Evolutionary conservation across 2,113 vertebrate genomes (phyloP), one percentile per base, ranked within the genome.

Genomic region (Tachycineta bicolor): DNA sequence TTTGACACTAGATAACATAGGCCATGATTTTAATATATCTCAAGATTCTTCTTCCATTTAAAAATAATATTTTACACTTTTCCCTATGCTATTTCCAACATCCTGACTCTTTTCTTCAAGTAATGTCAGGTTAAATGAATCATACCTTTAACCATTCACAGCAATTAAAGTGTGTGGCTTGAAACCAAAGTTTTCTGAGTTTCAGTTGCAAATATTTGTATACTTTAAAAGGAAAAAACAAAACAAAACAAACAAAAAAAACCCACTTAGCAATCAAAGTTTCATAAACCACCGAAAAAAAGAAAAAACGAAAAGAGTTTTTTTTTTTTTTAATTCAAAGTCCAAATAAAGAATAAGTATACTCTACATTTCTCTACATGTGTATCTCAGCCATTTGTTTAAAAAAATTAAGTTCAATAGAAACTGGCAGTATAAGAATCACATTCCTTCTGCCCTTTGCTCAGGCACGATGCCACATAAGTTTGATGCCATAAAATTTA

Each of bases 401-500:
- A 89, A 92, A 97, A 94, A 94, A 96, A 95, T 78, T 82, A 97
- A 78, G 63, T 84, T 93, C 94, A 96, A 97, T 96, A 69, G 41
- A 97, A 98, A 97, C 90, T 98, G 96, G 97, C 97, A 97, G 75
- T 87, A 69, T 93, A 97, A 98, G 96, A 98, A 96, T 94, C 70
- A 39, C 96, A 97, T 98, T 98, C 96, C 87, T 97, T 83, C 88
- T 97, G 83, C 88, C 95, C 96, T 98, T 98, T 96, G 81, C 96
- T 89, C 93, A 97, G 98, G 97, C 98, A 91, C 10, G 50, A 71
- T 97, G 97, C 98, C 98, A 98, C 94, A 24, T 92, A 96, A 97
- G 89, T 96, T 94, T 97, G 96, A 97, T 97, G 93, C 95, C 92
- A 97, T 98, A 98, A 98, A 98, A 97, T 97, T 97, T 97, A 97